phyloP scores from a whole-genome alignment of 2,797 vertebrate genomes.

The Sebastes trivittatus region DNA sequence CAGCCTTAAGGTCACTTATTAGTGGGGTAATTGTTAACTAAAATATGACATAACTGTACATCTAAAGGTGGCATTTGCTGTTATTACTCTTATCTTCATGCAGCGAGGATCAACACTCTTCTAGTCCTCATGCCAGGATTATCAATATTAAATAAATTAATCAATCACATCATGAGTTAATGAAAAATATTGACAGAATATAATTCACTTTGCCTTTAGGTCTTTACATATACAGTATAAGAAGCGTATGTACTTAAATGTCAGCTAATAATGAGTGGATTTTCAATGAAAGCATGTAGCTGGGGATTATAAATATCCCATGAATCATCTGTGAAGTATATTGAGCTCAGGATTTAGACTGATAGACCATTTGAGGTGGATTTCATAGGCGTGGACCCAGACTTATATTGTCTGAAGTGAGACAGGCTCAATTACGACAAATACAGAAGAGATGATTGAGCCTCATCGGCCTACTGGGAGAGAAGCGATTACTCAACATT shows the following conservation, averaged over 20 bases:
- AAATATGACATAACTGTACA: neutral
- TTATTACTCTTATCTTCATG: neutral
- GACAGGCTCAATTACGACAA: neutral
- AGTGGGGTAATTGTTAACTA: neutral
- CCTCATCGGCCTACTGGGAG: neutral
- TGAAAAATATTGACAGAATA: neutral
- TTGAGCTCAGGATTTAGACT: neutral
- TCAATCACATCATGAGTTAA: neutral
- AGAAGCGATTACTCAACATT: conserved; percentile 17
- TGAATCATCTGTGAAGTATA: neutral
- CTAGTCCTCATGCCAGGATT: neutral
- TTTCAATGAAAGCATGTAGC: neutral
- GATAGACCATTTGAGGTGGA: neutral
- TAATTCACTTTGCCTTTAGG: neutral
- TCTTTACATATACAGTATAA: neutral
- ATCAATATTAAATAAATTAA: conserved; percentile 1
- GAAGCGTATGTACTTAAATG: neutral
- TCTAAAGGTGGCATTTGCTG: neutral
- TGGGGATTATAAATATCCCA: neutral
- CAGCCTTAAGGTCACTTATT: neutral
- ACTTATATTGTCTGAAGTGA: neutral
- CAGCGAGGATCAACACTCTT: neutral
- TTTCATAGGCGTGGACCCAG: neutral
- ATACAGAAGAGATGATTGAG: conserved; percentile 1
- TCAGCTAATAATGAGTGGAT: neutral